Evolutionary conservation across 92 coral and sea anemone genomes (phyloP).

Genomic region (Porites evermanni): DNA sequence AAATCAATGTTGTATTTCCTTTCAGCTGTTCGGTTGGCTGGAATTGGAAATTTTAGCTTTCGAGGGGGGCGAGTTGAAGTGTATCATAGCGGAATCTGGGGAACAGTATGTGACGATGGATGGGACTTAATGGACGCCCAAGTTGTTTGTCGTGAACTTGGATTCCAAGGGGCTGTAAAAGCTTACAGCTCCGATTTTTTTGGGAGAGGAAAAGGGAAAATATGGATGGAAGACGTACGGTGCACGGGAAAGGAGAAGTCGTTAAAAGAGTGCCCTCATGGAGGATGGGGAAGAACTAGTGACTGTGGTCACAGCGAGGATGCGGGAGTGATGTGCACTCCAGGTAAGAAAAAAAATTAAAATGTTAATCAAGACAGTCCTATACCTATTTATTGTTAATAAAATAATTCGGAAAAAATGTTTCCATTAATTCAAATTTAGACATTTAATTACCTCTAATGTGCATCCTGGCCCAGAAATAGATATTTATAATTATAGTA

Average conservation of each 20-base stretch:
- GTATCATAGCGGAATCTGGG: not conserved
- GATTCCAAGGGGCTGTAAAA: not conserved
- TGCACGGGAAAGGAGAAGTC: not conserved
- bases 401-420: no score
- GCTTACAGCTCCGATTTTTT: not conserved
- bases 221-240: not conserved
- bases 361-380: no score
- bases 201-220: not conserved
- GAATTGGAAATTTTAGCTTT: no score
- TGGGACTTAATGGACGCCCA: not conserved
- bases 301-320: not conserved
- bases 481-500: no score
- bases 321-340: not conserved
- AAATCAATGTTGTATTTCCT: no score
- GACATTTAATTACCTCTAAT: no score
- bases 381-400: no score
- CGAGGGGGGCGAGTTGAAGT: no score
- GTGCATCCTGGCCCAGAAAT: no score
- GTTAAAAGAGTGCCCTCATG: not conserved
- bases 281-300: not conserved
- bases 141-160: not conserved
- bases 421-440: no score
- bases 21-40: no score
- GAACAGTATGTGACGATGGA: not conserved
- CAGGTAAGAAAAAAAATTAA: no score